A percentile compares a stretch with the other conserved stretches of the same genome.
These are phyloP conservation scores for Otocyon megalotis DNA, from an alignment of 2,113 vertebrate species.

Conservation along the genomic window DNA sequence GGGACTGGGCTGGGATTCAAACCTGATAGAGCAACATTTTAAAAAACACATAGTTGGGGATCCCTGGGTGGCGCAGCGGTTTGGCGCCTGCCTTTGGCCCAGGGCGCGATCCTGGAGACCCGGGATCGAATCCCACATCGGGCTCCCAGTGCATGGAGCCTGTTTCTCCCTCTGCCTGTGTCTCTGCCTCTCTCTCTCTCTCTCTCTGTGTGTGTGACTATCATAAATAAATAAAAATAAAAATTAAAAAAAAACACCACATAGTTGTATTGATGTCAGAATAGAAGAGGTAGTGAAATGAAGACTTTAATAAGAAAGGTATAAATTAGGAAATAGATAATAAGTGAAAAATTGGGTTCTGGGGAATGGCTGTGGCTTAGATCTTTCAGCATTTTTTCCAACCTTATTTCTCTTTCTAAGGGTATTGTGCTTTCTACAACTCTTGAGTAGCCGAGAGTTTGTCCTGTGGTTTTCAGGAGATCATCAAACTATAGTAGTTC, in stretches of 20 bases:
- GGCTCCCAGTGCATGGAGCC: no score
- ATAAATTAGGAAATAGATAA: neutral
- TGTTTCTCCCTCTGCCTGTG: no score
- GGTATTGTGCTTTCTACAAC: neutral
- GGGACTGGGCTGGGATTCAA: neutral
- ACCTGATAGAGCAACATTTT: neutral
- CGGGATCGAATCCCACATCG: no score
- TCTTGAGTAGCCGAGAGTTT: neutral
- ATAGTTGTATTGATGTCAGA: neutral
- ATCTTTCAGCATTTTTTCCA: neutral
- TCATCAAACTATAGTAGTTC: neutral
- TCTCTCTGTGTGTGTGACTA: no score
- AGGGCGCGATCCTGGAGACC: no score
- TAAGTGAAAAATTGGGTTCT: neutral
- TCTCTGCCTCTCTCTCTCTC: no score
- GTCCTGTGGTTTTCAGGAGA: constrained; percentile 3
- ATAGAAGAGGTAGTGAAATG: neutral
- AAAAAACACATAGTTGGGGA: neutral
- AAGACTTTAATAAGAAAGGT: neutral
- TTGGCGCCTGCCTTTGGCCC: no score
- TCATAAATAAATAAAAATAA: no score
- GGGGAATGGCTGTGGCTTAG: neutral
- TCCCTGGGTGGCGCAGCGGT: no score
- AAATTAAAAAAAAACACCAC: neutral
- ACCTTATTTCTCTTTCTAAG: neutral